These are phyloP conservation scores for Panthera leo DNA, from an alignment of 2,113 vertebrate genomes.

Conservation along the genomic window DNA sequence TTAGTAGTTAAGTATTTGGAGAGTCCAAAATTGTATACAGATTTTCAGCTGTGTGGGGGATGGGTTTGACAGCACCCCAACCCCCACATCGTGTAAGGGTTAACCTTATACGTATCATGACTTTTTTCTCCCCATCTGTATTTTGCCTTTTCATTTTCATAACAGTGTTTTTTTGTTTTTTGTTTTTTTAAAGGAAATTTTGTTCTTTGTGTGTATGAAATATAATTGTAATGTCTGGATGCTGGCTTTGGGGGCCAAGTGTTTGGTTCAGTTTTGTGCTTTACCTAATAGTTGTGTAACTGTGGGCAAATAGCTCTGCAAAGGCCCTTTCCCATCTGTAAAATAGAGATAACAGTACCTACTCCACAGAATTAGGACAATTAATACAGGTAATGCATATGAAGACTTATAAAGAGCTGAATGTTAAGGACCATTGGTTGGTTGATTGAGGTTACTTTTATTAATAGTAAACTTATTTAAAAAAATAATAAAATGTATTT, in stretches of 20 bases:
- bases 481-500: neutral
- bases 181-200: constrained; percentile 6
- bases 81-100: neutral
- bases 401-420: neutral
- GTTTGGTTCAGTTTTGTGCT: neutral
- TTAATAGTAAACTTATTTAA: neutral
- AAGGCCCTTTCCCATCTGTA: neutral
- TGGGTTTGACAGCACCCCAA: neutral
- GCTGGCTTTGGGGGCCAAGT: neutral
- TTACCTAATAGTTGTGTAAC: neutral
- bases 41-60: neutral
- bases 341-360: neutral
- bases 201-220: neutral
- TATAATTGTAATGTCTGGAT: neutral
- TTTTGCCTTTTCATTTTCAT: constrained; percentile 29
- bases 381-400: constrained; percentile 17
- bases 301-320: neutral
- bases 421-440: neutral
- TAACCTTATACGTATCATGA: neutral
- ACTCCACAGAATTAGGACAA: neutral
- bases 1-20: neutral
- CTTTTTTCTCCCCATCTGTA: neutral
- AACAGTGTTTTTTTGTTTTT: neutral
- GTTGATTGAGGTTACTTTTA: neutral
- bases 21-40: neutral